Base-by-base conservation (phyloP, 2,113 vertebrate species). In the Pterocles orientalis region DNA sequence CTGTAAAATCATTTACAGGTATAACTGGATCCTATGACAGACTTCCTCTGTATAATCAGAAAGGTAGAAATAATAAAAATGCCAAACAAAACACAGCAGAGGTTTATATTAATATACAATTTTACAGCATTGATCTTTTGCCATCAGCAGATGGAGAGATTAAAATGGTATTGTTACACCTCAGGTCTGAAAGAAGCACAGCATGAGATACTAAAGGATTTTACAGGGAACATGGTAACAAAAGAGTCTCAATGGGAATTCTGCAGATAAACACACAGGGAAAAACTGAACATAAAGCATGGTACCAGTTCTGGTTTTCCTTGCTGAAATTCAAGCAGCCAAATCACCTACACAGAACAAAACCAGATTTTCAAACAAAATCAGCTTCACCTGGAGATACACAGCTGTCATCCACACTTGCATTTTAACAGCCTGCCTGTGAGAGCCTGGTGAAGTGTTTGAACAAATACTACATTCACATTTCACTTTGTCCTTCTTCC, bases 141-240 rank as follows among this genome's bases (percentile, higher is more conserved):
- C 86, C 76, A 81, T 90, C 83, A 92, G 47, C 93, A 97, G 94
- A 92, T 93, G 94, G 82, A 81, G 91, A 94, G 72, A 93, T 94
- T 87, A 95, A 92, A 90, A 86, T 57, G 53, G 88, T 70, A 45
- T 28, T 84, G 87, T 88, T 62, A 33, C 60, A 88, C 73, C 62
- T 88, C 86, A 36, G 84, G 43, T 90, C 33, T 92, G 80, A 96
- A 96, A 95, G 64, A 7, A 24, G 73, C 79, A 68, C 88, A 85
- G 81, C 31, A 28, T 15, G 80, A 94, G 50, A 75, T 43, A 92
- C 90, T 92, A 97, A 76, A 97, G 82, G 85, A 70, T 92, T 96
- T 96, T 94, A 80, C 69, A 79, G 92, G 84, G 68, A 87, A 75
- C 62, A 21, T 0, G 54, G 26, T 72, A 73, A 62, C 64, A 65